Evolutionary conservation across 2,888 invertebrate species (phyloP), one percentile per base, ranked within the genome.

Genomic region (Tholera decimalis): DNA sequence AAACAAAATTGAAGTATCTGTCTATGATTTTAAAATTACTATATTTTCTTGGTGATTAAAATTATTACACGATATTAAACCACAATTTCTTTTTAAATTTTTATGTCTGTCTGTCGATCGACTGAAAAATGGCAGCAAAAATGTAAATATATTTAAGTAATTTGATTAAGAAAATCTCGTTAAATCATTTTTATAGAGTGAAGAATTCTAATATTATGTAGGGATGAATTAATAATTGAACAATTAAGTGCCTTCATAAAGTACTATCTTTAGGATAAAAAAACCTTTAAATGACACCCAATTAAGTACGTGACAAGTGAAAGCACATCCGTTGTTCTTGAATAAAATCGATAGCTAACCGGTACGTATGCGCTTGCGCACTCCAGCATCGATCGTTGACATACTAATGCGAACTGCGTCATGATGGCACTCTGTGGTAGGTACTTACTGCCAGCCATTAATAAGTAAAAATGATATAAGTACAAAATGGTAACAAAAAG

Each of bases 301-400:
- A 88, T 86, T 79, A 76, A 80, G 60, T 74, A 53, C 47, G 46
- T 41, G 56, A 75, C 74, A 79, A 89, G 91, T 87, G 91, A 91
- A 91, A 91, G 90, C 85, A 84, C 69, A 74, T 70, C 73, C 70
- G 81, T 78, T 80, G 75, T 74, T 82, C 59, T 75, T 83, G 73
- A 84, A 87, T 84, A 83, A 86, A 85, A 85, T 72, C 78, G 80
- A 86, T 83, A 85, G 83, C 80, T 58, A 78, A 82, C 83, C 77
- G 78, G 80, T 80, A 77, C 28, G 3, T 13, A 26, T 50, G 61
- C 49, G 53, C 33, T 30, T 46, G 46, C 60, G 41, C 53, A 67
- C 51, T 60, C 54, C 53, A 47, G 60, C 35, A 47, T 69, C 61
- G 77, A 73, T 65, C 68, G 51, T 74, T 83, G 84, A 80, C 83